Evolutionary conservation across 2,113 vertebrate genomes (phyloP).

Genomic region (Psettodes erumei): DNA sequence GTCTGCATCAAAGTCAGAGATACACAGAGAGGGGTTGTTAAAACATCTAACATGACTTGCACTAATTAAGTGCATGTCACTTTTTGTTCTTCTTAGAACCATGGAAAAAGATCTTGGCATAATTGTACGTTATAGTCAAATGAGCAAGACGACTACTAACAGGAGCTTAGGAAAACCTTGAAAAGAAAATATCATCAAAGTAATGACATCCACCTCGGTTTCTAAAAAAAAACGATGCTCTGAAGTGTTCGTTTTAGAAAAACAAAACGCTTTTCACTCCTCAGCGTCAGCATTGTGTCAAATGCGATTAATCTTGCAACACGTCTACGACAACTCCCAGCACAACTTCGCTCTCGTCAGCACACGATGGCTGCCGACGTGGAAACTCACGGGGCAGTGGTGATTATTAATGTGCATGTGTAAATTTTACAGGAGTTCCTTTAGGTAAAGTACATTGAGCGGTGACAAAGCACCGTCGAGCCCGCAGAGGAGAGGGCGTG

Average conservation of each 20-base stretch:
- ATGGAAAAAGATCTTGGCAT: conserved; percentile 13
- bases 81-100: conserved; percentile 17
- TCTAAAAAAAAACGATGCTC: not conserved
- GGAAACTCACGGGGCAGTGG: conserved; percentile 17
- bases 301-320: conserved; percentile 31
- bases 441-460: not conserved
- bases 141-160: conserved; percentile 16
- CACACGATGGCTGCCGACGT: conserved; percentile 30
- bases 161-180: not conserved
- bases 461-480: conserved; percentile 41
- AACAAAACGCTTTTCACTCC: conserved; percentile 21
- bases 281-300: conserved; percentile 11
- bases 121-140: conserved; percentile 12
- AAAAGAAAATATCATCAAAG: conserved; percentile 21
- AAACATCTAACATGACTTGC: conserved; percentile 20
- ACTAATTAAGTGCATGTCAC: conserved; percentile 2
- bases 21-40: not conserved
- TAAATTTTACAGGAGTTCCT: conserved; percentile 42
- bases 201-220: not conserved
- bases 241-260: not conserved
- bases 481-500: conserved; percentile 17
- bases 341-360: conserved; percentile 32
- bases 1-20: conserved; percentile 50
- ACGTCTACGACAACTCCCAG: conserved; percentile 30
- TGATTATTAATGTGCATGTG: conserved; percentile 62